Conservation (phyloP, 2,797 vertebrate species). For the Mormyrops attenuatus region DNA sequence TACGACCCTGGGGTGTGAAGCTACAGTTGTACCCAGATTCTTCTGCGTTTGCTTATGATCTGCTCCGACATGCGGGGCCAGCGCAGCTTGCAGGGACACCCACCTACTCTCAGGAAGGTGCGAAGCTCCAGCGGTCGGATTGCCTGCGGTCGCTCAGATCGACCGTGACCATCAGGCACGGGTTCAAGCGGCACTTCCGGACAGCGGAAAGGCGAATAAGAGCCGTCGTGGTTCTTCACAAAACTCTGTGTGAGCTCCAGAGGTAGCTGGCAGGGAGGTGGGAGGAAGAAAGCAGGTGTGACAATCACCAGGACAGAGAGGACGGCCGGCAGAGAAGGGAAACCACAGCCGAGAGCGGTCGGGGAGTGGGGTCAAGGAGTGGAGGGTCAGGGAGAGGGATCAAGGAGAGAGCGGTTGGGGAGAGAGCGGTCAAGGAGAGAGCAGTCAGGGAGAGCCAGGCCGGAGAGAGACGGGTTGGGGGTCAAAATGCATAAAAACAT, state of each 20-base stretch:
- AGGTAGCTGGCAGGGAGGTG: constrained; percentile 62
- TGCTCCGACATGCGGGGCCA: neutral
- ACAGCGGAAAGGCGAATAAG: constrained; percentile 71
- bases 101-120: constrained; percentile 90
- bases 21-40: neutral
- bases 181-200: constrained; percentile 69
- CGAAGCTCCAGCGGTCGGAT: constrained; percentile 81
- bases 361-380: neutral
- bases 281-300: neutral
- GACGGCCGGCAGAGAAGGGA: neutral
- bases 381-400: neutral
- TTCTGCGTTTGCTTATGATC: neutral
- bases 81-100: constrained; percentile 33
- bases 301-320: neutral
- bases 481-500: neutral
- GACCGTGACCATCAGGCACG: constrained; percentile 54
- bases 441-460: neutral
- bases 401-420: neutral
- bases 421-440: neutral
- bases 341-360: neutral
- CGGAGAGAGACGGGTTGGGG: neutral
- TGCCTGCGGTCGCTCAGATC: constrained; percentile 67
- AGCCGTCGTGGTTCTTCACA: constrained; percentile 78
- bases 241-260: constrained; percentile 85
- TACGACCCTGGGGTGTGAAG: neutral